Base-by-base conservation (phyloP, 2,888 invertebrate species). In the Ochlodes sylvanus region DNA sequence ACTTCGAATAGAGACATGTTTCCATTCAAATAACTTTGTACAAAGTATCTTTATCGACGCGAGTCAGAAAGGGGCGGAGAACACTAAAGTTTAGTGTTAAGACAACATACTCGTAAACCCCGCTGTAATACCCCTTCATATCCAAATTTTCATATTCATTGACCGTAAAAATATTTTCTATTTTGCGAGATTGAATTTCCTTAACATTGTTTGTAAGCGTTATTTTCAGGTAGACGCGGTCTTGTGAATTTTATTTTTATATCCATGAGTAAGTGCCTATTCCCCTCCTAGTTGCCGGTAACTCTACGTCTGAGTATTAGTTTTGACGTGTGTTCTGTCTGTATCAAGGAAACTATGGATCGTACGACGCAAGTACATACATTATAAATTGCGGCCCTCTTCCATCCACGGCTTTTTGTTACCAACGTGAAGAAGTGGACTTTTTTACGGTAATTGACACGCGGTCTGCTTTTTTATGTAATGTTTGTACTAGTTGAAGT, bases 81-180 rank as follows among this genome's bases (percentile, higher is more conserved):
- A 71, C 71, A 71, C 74, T 77, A 75, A 80, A 79, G 66, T 80
- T 79, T 77, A 81, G 77, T 78, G 75, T 77, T 81, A 83, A 86
- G 81, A 84, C 79, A 80, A 77, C 80, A 80, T 82, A 60, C 60
- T 66, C 60, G 66, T 66, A 82, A 85, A 82, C 75, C 77, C 76
- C 77, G 72, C 70, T 73, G 76, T 77, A 76, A 75, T 74, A 75
- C 68, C 72, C 71, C 77, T 71, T 77, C 82, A 79, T 79, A 85
- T 85, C 84, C 84, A 88, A 86, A 86, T 84, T 90, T 89, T 88
- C 86, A 85, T 90, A 90, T 89, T 87, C 89, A 91, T 89, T 89
- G 90, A 86, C 89, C 89, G 89, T 90, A 90, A 89, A 90, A 88
- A 88, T 88, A 87, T 90, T 89, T 89, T 87, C 89, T 91, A 88